A percentile compares a stretch with the other conserved stretches of the same genome.
Conservation (phyloP, 2,797 vertebrate genomes). For the Amblyopsis hoosieri region DNA sequence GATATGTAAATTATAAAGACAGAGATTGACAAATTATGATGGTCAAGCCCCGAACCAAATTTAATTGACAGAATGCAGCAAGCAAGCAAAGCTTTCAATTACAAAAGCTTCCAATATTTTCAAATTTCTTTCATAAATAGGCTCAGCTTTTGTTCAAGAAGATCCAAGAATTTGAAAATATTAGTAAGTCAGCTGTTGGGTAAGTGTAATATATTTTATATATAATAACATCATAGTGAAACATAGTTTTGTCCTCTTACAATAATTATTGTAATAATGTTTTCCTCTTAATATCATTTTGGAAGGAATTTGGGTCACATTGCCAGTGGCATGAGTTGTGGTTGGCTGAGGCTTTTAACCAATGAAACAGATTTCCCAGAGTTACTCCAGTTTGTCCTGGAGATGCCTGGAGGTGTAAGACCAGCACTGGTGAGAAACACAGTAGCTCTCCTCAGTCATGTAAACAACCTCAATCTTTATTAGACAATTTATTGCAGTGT, state of each 20-base stretch:
- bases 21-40: too few species aligned
- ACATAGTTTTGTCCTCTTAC: too few species aligned
- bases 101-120: not conserved
- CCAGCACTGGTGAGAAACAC: constrained; percentile 82
- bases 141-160: constrained; percentile 77
- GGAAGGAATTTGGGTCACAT: constrained; percentile 82
- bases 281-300: too few species aligned
- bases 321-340: constrained; percentile 83
- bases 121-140: constrained; percentile 54
- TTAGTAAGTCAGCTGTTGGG: constrained; percentile 66
- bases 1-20: too few species aligned
- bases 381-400: constrained; percentile 79
- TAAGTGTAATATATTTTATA: constrained; percentile 53
- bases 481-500: too few species aligned
- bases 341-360: constrained; percentile 78
- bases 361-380: constrained; percentile 78
- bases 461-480: not conserved
- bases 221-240: too few species aligned
- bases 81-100: not conserved
- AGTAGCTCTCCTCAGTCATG: not conserved
- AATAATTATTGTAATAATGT: constrained; percentile 1
- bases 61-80: too few species aligned
- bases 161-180: constrained; percentile 62
- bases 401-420: constrained; percentile 76
- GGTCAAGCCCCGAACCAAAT: too few species aligned